Evolutionary conservation across 2,797 vertebrate genomes (phyloP).

Genomic region (Sebastes hopkinsi): DNA sequence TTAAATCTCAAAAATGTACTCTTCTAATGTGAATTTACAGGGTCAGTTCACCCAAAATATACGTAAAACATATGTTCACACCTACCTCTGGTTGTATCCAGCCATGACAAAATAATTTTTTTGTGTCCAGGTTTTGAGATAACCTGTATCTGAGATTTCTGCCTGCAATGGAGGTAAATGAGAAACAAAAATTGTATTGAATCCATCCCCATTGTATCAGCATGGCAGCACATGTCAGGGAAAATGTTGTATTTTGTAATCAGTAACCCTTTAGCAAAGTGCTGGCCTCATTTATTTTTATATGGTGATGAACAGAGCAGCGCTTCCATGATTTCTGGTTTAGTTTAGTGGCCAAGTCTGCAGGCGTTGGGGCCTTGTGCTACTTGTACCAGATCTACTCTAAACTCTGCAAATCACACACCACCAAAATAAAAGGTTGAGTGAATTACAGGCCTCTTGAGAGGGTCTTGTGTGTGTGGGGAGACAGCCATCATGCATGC

Average conservation of each 20-base stretch:
- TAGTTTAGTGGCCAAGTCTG: neutral
- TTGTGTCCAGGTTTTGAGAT: too few relatives aligned
- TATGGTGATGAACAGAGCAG: neutral
- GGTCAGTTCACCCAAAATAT: neutral
- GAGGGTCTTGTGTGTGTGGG: slow-evolving; percentile 9
- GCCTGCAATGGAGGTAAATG: neutral
- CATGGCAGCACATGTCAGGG: neutral
- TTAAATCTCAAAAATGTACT: neutral
- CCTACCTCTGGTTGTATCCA: neutral
- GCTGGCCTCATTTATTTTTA: neutral
- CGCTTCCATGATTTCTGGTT: neutral
- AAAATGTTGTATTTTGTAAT: neutral
- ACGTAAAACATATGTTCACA: neutral
- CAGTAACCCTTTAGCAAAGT: neutral
- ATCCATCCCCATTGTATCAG: neutral
- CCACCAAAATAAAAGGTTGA: slow-evolving; percentile 45
- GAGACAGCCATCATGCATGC: slow-evolving; percentile 24
- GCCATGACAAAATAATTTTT: neutral
- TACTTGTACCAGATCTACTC: slow-evolving; percentile 17
- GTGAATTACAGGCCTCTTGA: slow-evolving; percentile 60
- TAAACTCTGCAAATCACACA: slow-evolving; percentile 47
- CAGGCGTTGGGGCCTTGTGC: slow-evolving; percentile 5
- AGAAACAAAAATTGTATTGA: neutral
- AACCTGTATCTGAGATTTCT: neutral
- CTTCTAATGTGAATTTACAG: neutral